Conservation (phyloP, 1,140 invertebrate species). For the Calephelis virginiensis region DNA sequence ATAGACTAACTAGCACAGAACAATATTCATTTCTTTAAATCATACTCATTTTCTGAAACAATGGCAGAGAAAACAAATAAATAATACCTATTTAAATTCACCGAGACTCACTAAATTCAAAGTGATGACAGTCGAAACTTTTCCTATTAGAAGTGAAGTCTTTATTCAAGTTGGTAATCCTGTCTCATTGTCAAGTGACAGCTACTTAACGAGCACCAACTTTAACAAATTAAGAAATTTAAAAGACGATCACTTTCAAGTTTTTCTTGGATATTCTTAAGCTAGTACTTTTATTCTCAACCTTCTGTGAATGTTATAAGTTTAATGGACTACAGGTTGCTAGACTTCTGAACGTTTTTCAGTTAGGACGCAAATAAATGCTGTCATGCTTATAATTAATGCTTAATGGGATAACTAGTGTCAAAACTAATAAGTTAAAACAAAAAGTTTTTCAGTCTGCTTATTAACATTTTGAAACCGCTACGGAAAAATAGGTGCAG, state of each 20-base stretch:
- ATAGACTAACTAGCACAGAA: no score
- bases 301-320: background rate
- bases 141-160: slow-evolving; percentile 50
- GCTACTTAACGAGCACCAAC: slow-evolving; percentile 47
- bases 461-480: no score
- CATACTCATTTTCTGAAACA: background rate
- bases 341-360: no score
- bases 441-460: no score
- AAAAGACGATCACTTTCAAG: slow-evolving; percentile 36
- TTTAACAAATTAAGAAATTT: slow-evolving; percentile 54
- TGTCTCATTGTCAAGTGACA: slow-evolving; percentile 48
- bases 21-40: no score
- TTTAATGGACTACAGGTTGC: no score
- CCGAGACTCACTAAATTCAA: slow-evolving; percentile 15
- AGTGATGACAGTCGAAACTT: slow-evolving; percentile 44
- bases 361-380: no score
- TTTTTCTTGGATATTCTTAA: slow-evolving; percentile 4
- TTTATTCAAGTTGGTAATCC: slow-evolving; percentile 52
- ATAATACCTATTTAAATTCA: slow-evolving; percentile 10
- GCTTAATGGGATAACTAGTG: no score
- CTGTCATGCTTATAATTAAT: no score
- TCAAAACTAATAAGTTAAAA: no score
- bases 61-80: slow-evolving; percentile 3
- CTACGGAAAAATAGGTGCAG: no score
- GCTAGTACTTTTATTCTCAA: background rate